Evolutionary conservation across 2,888 invertebrate genomes (phyloP).

Genomic region (Coelinius sp.): DNA sequence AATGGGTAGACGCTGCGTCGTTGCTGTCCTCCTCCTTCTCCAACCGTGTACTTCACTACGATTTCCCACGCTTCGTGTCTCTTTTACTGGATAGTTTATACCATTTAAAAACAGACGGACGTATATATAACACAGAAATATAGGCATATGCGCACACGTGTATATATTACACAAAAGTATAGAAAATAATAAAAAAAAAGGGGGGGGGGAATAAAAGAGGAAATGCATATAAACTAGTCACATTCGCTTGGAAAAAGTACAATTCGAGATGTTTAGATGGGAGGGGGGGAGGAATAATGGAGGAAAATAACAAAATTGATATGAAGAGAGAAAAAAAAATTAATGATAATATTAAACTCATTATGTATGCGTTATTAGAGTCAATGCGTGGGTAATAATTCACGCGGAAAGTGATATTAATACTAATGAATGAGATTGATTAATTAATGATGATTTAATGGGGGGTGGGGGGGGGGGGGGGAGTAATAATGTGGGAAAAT

Average conservation of each 20-base stretch:
- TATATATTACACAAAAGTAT: slow-evolving; percentile 22
- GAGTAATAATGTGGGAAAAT: slow-evolving; percentile 37
- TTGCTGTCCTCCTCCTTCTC: neutral
- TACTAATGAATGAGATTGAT: slow-evolving; percentile 61
- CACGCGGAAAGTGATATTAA: slow-evolving; percentile 69
- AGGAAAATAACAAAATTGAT: slow-evolving; percentile 25
- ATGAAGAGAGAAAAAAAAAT: neutral
- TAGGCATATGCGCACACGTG: slow-evolving; percentile 29
- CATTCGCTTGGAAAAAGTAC: slow-evolving; percentile 37
- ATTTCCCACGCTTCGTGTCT: slow-evolving; percentile 34
- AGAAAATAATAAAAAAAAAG: slow-evolving; percentile 9
- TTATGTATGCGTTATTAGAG: slow-evolving; percentile 32
- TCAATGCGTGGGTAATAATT: slow-evolving; percentile 35
- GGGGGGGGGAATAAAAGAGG: neutral
- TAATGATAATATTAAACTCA: slow-evolving; percentile 15
- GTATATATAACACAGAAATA: slow-evolving; percentile 11
- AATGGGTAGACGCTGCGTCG: slow-evolving; percentile 23
- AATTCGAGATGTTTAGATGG: slow-evolving; percentile 16
- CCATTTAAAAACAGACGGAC: slow-evolving; percentile 55
- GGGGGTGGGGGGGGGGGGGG: too few species aligned
- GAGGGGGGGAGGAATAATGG: slow-evolving; percentile 29
- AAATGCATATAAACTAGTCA: slow-evolving; percentile 29
- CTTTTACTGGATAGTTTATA: slow-evolving; percentile 33
- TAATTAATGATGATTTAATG: slow-evolving; percentile 33
- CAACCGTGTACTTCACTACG: slow-evolving; percentile 15